phyloP scores from a whole-genome alignment of 2,113 vertebrate genomes.

The Guaruba guarouba region DNA sequence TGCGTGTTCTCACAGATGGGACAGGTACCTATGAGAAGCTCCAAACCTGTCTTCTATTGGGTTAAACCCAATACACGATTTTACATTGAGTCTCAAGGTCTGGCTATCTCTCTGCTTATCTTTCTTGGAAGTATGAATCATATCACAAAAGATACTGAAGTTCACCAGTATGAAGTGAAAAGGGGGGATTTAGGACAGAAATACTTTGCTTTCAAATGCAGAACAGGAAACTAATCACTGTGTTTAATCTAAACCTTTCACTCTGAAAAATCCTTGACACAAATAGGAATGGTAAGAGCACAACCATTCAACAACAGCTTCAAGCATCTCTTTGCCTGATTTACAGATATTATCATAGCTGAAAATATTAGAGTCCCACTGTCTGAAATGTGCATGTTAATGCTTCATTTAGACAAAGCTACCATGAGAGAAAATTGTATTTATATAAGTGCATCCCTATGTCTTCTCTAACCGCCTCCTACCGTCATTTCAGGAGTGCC shows the following conservation, averaged over 20 bases:
- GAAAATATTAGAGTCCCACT: background rate
- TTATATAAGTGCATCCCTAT: background rate
- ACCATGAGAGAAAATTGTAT: background rate
- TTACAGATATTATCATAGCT: background rate
- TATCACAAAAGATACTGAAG: background rate
- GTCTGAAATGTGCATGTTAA: background rate
- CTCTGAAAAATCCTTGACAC: background rate
- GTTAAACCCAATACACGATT: background rate
- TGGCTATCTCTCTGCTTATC: background rate
- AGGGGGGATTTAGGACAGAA: background rate
- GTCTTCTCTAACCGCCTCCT: background rate
- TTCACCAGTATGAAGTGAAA: background rate
- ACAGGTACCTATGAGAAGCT: slow-evolving; percentile 9
- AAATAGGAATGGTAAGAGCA: background rate
- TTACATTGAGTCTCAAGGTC: background rate
- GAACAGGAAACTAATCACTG: background rate
- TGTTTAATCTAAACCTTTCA: background rate
- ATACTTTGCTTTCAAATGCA: background rate
- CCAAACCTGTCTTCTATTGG: background rate
- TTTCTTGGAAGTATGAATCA: background rate
- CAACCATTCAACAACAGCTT: background rate
- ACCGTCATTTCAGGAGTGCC: background rate
- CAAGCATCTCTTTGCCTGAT: background rate
- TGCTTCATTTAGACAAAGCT: background rate
- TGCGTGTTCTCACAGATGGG: background rate